A percentile compares a stretch with the other conserved stretches of the same genome.
Evolutionary conservation across 1,140 invertebrate species (phyloP).

Genomic region (Chymomyza costata): DNA sequence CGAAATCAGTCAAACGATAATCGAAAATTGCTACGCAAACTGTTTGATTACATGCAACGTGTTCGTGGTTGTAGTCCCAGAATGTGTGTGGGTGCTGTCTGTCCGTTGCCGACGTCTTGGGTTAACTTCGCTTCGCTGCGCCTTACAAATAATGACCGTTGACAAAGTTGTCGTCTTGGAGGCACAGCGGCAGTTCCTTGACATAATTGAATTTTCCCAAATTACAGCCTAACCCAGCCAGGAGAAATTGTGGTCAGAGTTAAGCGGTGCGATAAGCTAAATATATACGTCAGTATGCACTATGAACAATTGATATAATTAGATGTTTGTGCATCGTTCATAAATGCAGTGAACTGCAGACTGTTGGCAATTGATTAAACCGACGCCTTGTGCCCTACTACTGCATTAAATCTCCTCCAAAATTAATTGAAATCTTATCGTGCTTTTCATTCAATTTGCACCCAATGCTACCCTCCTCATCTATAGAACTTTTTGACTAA

Average conservation of each 20-base stretch:
- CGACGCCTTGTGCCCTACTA: too few species aligned
- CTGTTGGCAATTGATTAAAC: slow-evolving; percentile 54
- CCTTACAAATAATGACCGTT: slow-evolving; percentile 44
- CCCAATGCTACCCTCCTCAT: slow-evolving; percentile 21
- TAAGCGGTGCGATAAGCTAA: too few species aligned
- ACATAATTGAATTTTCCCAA: slow-evolving; percentile 66
- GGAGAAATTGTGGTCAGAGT: too few species aligned
- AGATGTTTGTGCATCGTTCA: slow-evolving; percentile 66
- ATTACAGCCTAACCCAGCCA: slow-evolving; percentile 55
- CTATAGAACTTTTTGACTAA: slow-evolving; percentile 57
- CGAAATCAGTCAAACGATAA: slow-evolving; percentile 74
- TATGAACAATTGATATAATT: slow-evolving; percentile 66
- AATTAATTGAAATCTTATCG: too few species aligned
- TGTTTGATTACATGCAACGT: slow-evolving; percentile 74
- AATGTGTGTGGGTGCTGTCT: neutral
- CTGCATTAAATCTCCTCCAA: slow-evolving; percentile 13
- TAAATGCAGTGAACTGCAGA: slow-evolving; percentile 32
- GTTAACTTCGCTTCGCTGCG: slow-evolving; percentile 55
- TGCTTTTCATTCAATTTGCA: slow-evolving; percentile 61
- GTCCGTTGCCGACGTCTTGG: slow-evolving; percentile 6
- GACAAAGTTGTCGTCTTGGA: slow-evolving; percentile 39
- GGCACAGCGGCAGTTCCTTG: too few species aligned
- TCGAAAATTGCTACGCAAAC: slow-evolving; percentile 74
- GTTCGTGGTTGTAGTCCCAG: neutral
- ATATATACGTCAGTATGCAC: too few species aligned